Evolutionary conservation across 2,113 vertebrate species (phyloP), one percentile per base, ranked within the genome.

Genomic region (Nothocercus nigrocapillus): DNA sequence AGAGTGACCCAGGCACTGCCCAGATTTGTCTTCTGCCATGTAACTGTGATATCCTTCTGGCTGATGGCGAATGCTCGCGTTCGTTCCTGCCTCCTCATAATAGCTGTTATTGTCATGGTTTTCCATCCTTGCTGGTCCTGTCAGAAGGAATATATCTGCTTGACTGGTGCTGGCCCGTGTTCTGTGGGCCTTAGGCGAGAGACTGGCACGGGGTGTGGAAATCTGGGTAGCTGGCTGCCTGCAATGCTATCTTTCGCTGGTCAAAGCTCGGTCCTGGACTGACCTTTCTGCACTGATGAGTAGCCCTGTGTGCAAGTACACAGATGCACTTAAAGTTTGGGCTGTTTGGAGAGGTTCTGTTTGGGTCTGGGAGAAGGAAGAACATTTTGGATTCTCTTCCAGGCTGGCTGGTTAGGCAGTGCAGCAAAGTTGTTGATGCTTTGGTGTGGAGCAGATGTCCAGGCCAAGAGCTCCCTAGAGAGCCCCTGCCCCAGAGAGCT

Each of bases 1-100:
- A 36, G 0, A 0, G 54, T 36, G 74, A 68, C 58, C 45, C 56
- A 14, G 51, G 49, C 19, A 42, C 61, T 0, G 0, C 75, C 62
- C 47, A 34, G 83, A 74, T 78, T 44, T 38, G 66, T 34, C 44
- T 85, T 86, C 61, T 28, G 34, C 0, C 45, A 5, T 0, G 0
- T 11, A 75, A 62, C 72, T 0, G 0, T 63, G 56, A 47, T 77
- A 88, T 88, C 47, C 58, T 89, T 61, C 75, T 90, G 67, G 34
- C 34, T 53, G n/a, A 42, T 56, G 70, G 34, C 49, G 69, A 72
- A 42, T 69, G 83, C 56, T 72, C 45, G 20, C 2, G 64, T 56
- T 77, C 0, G 0, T 82, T 78, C 30, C 76, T 63, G 20, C 24
- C n/a, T 74, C 42, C 42, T 51, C 72, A 25, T 28, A 32, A 34